Base-by-base conservation (phyloP, 1,140 invertebrate species). In the Conopomorpha cramerella region DNA sequence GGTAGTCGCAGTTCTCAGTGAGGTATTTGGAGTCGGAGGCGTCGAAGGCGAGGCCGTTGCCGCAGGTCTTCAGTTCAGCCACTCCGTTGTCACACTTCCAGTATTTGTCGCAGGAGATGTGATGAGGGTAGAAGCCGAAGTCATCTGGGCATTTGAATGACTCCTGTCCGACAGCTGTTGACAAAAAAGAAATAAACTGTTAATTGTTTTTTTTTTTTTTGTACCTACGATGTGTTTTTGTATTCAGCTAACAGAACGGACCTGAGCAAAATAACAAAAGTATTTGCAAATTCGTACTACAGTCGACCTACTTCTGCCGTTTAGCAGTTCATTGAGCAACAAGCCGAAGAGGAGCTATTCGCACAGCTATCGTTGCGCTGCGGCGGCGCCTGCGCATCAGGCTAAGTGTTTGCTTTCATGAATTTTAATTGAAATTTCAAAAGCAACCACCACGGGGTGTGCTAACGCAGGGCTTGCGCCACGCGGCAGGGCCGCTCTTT, bases 1-100 rank as follows among this genome's bases (percentile, higher is more conserved):
- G 83, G 78, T 96, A 96, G 70, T 95, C 93, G 51, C 94, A 96
- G 81, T 96, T 96, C 66, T 96, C 93, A 29, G 90, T 92, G 47
- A 93, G 79, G 80, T 88, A 94, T 80, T 95, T 94, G 29, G 84
- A 82, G 73, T 96, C 93, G 11, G 84, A 81, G 40, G 92, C 86
- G 65, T 95, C 93, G 71, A 96, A 96, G 35, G 93, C 93, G 18
- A 96, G 82, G 29, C 94, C 94, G 59, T 96, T 96, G 26, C 93
- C 93, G 77, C 94, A 96, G 16, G 92, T 93, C 71, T 95, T 95
- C 41, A 96, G 77, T 50, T 93, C 91, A 38, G 92, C 89, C 1
- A 82, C 86, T 44, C 89, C 90, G 53, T 92, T 92, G 68, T 95
- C 92, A 66, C 93, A 96, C 61, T 95, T 93, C 90, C 91, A 96